Evolutionary conservation across 2,113 vertebrate genomes (phyloP).

Genomic region (Podiceps cristatus): DNA sequence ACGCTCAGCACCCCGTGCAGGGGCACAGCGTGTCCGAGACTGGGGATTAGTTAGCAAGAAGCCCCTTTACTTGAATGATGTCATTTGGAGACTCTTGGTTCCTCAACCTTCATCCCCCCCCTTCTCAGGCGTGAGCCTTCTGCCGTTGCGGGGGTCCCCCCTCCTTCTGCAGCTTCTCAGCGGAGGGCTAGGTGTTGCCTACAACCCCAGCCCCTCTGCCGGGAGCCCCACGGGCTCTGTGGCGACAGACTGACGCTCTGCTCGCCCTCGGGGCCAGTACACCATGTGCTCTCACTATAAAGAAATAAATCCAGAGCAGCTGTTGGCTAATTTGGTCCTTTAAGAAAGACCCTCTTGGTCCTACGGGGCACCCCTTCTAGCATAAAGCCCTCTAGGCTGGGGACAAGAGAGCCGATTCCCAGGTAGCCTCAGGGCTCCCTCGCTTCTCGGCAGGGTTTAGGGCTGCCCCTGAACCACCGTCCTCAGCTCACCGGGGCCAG

Average conservation of each 20-base stretch:
- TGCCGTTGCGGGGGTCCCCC: background rate
- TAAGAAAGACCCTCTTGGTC: background rate
- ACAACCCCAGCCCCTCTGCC: background rate
- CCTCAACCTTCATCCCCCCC: background rate
- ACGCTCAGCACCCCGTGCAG: background rate
- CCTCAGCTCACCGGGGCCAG: background rate
- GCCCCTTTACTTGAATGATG: background rate
- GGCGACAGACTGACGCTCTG: background rate
- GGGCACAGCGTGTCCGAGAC: background rate
- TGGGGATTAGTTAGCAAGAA: background rate
- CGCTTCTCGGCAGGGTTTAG: background rate
- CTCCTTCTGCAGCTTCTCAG: background rate
- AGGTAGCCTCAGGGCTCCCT: background rate
- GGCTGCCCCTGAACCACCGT: background rate
- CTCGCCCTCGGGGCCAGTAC: background rate
- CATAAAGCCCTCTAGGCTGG: background rate
- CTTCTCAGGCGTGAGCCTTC: background rate
- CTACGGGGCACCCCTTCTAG: background rate
- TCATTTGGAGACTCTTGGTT: background rate
- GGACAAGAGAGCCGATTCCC: background rate
- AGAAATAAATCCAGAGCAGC: background rate
- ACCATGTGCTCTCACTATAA: background rate
- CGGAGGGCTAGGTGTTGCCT: background rate
- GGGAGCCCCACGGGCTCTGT: background rate
- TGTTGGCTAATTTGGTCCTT: background rate